Base-by-base conservation (phyloP, 2,888 invertebrate genomes). In the Argyresthia albistria region DNA sequence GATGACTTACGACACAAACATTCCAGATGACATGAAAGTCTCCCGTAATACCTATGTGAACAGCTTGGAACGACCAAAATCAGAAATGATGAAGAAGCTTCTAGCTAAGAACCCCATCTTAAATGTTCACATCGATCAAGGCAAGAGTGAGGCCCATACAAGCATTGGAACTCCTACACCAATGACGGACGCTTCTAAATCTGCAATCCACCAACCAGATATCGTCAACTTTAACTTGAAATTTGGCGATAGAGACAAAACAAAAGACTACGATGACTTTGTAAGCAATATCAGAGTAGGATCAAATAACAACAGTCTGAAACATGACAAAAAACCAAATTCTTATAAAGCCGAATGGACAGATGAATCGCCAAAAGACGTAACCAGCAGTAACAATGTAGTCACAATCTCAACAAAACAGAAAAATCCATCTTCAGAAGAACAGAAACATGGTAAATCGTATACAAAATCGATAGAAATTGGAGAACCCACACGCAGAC, bases 1-100 rank as follows among this genome's bases (percentile, higher is more conserved):
- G 61, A 52, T 82, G 45, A 71, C 73, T 9, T 89, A 89, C 54
- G 90, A 90, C 57, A 90, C 90, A 0, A 91, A 91, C 57, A 83
- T 91, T 56, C 89, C 91, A 8, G 91, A 91, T 66, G 91, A 91
- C 62, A 76, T 91, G 55, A 91, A 91, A 76, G 90, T 91, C 11
- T 90, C 91, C 0, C 78, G 90, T 46, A 89, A 89, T 65, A 86
- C 90, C 8, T 87, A 90, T 56, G 88, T 72, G 1, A 91, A 90
- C 43, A 90, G 90, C 59, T 73, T 91, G 60, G 92, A 92, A 64
- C 77, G 90, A 59, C 90, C 91, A 1, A 91, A 90, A 71, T 90
- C 90, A 1, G 89, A 90, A 37, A 86, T 90, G 65, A 89, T 90
- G 73, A 90, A 89, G 56, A 90, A 90, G 63, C 59, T 88, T 9